phyloP scores from a whole-genome alignment of 2,797 vertebrate genomes.

The Coregonus suidteri region DNA sequence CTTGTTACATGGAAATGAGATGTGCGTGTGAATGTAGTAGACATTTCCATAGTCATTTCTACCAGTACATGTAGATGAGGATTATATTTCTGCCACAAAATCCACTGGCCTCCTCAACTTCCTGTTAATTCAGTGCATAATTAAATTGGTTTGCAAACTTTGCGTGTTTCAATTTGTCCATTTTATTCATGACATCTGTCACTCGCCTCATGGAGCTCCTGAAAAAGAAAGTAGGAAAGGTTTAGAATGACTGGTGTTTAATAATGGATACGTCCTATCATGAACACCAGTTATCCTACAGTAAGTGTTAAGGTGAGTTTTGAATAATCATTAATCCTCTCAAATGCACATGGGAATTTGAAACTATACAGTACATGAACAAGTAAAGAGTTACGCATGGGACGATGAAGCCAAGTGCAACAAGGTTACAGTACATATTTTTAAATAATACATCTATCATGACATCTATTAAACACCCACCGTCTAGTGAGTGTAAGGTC shows the following conservation, averaged over 20 bases:
- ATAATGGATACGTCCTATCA: not conserved
- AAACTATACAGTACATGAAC: not conserved
- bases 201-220: constrained; percentile 87
- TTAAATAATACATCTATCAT: not conserved
- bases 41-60: not conserved
- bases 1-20: not conserved
- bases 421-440: not conserved
- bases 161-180: constrained; percentile 88
- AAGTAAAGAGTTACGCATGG: not conserved
- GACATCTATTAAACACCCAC: not conserved
- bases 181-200: constrained; percentile 82
- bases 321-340: not conserved
- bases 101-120: not conserved
- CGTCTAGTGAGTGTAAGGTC: not conserved
- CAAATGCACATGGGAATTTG: not conserved
- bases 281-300: not conserved
- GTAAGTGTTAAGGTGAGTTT: not conserved
- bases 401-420: not conserved
- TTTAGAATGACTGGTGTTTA: not conserved
- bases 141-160: constrained; percentile 99
- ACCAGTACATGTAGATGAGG: not conserved
- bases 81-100: no score
- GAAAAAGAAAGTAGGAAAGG: constrained; percentile 16
- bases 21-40: not conserved
- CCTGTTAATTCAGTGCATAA: constrained; percentile 86